Base-by-base conservation (phyloP, 1,140 invertebrate genomes). In the Zaprionus kolodkinae region DNA sequence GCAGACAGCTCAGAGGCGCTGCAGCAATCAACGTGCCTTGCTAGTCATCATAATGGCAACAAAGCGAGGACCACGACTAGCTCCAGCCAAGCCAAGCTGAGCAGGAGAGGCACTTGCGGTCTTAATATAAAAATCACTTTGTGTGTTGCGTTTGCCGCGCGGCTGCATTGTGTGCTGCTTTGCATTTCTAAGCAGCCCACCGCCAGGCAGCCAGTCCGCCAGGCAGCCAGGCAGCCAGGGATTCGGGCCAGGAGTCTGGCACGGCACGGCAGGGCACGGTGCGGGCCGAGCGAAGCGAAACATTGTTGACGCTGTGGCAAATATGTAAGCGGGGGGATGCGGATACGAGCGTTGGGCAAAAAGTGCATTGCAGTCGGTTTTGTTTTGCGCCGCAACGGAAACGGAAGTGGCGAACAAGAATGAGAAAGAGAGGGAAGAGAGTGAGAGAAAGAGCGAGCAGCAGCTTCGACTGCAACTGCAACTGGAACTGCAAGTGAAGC, bases 61-160 rank as follows among this genome's bases (percentile, higher is more conserved):
- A 89, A 84, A 88, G 85, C 85, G 85, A 48, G 59, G 71, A 67
- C 76, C 52, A 55, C 64, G 55, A 78, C 66, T 0, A 61, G 66
- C 52, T 60, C 36, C 27, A 15, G 27, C 30, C 1, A 38, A 50
- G 38, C 27, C 27, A 30, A 36, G 45, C 56, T 50, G 66, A 70
- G 63, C 72, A 38, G 50, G 35, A 82, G 79, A 82, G 79, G 78
- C 81, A 89, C 85, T 89, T 89, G 85, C 81, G 86, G 85, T 85
- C 85, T 89, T 89, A 89, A 89, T 89, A 89, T 89, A 89, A 89
- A 89, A 89, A 89, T 89, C 85, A 89, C 85, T 89, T 89, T 89
- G 85, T 89, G 85, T 88, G 84, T 88, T 87, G 84, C 78, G 84
- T 88, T 88, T 87, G 80, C 80, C 77, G 69, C 80, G 83, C 68